Base-by-base conservation (phyloP, 2,888 invertebrate species). In the Drosophila hawaiiensis region DNA sequence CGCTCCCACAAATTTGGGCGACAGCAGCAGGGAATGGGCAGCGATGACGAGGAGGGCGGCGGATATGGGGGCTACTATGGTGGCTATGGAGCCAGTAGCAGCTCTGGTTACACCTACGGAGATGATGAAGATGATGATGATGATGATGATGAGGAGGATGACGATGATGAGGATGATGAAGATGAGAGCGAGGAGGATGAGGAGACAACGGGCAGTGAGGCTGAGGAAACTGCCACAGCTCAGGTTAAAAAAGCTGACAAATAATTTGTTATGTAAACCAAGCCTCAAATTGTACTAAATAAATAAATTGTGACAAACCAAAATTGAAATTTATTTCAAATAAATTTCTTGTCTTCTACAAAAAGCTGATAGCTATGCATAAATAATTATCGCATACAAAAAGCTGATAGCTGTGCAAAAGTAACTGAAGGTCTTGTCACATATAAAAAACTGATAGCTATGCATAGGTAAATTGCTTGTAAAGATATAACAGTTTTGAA, bases 1-100 rank as follows among this genome's bases (percentile, higher is more conserved):
- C 94, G 98, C 63, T 96, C 95, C 79, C 98, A 98, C 93, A 97
- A 98, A 92, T 98, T 97, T 94, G 98, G 98, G 16, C 95, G 98
- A 31, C 97, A 98, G 94, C 96, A 96, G 85, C 95, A 96, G 85
- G 94, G 95, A 58, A 93, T 92, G 47, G 95, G 95, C 74, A 89
- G 89, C 37, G 96, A 96, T 84, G 96, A 96, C 75, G 95, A 96
- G 87, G 95, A 94, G 35, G 94, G 94, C 58, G 94, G 94, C 53
- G 94, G 94, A 59, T 94, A 94, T 68, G 94, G 94, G 59, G 94
- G 94, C 53, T 85, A 85, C 56, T 89, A 82, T 63, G 85, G 84
- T 9, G 80, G 76, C 12, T 94, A 94, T 68, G 93, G 94, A 33
- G 94, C 94, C 4, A 92, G 93, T 63, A 94, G 94, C 93, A 94